Conservation (phyloP, 2,888 invertebrate species). For the Serrognathus titanus region DNA sequence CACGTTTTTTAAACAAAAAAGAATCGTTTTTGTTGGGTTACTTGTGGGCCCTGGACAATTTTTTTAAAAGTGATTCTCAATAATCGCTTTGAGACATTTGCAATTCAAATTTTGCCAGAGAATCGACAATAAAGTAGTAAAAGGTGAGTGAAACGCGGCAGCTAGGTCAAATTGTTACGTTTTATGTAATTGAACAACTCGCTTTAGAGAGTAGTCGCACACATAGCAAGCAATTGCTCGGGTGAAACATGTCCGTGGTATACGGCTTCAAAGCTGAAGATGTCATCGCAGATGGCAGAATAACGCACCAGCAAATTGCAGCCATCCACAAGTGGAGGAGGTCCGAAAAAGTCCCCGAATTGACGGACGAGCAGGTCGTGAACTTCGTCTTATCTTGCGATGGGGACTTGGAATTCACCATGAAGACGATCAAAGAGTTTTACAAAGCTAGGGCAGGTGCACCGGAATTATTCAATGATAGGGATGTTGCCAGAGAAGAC, state of each 20-base stretch:
- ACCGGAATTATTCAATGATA: neutral
- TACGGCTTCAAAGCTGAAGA: slow-evolving; percentile 34
- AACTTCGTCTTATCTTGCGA: slow-evolving; percentile 66
- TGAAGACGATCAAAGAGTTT: slow-evolving; percentile 62
- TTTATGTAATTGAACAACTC: too few species aligned
- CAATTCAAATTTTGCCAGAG: too few species aligned
- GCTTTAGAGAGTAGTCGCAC: too few species aligned
- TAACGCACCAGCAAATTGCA: slow-evolving; percentile 33
- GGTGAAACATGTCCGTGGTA: slow-evolving; percentile 10
- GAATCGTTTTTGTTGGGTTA: too few species aligned
- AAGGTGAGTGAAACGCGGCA: too few species aligned
- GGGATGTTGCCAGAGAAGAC: neutral
- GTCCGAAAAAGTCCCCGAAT: slow-evolving; percentile 31
- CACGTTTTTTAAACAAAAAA: too few species aligned
- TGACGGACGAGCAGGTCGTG: slow-evolving; percentile 60
- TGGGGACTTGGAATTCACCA: slow-evolving; percentile 57
- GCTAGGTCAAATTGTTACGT: too few species aligned
- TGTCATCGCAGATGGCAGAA: slow-evolving; percentile 33
- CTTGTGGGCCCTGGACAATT: too few species aligned
- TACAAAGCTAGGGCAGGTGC: slow-evolving; percentile 44
- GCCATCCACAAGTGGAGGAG: slow-evolving; percentile 36
- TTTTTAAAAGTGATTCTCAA: too few species aligned
- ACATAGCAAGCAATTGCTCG: too few species aligned
- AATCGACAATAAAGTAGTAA: too few species aligned
- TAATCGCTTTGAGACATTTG: too few species aligned